These are phyloP conservation scores for Cataglyphis hispanica DNA, from an alignment of 1,140 invertebrate species.

Conservation along the genomic window DNA sequence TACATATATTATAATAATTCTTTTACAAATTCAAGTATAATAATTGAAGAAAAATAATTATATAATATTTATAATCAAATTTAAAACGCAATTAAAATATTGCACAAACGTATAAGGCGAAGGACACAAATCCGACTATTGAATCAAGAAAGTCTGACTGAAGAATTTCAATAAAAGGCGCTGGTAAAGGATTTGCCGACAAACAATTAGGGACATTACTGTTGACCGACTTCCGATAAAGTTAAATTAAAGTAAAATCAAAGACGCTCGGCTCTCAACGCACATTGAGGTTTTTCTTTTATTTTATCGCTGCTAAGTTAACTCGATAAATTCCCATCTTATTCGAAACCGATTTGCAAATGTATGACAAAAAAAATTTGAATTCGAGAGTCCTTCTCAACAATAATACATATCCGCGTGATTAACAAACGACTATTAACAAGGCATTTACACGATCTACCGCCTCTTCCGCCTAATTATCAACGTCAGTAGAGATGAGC, in stretches of 20 bases:
- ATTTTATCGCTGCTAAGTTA: constrained; percentile 7
- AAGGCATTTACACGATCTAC: constrained; percentile 45
- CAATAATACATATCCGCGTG: constrained; percentile 36
- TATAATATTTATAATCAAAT: background rate
- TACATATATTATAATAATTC: background rate
- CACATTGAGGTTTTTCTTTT: constrained; percentile 56
- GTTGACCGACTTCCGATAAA: constrained; percentile 77
- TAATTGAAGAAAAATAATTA: too few relatives aligned
- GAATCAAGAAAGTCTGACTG: constrained; percentile 72
- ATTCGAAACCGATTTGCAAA: constrained; percentile 10
- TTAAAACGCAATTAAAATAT: constrained; percentile 47
- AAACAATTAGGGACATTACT: constrained; percentile 76
- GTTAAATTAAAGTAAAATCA: constrained; percentile 79
- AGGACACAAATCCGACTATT: constrained; percentile 43
- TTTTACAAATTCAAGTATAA: background rate
- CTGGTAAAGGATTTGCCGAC: constrained; percentile 69
- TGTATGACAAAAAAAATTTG: background rate
- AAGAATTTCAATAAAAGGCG: constrained; percentile 73
- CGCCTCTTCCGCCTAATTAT: constrained; percentile 49
- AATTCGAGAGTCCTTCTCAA: background rate
- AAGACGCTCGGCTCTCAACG: constrained; percentile 54
- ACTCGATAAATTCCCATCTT: constrained; percentile 19
- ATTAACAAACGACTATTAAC: constrained; percentile 56
- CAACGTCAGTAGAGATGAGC: constrained; percentile 31
- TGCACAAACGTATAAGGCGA: constrained; percentile 24